These are phyloP conservation scores for Mesorhabditis spiculigera DNA, from an alignment of 2,888 invertebrate genomes.

Conservation along the genomic window DNA sequence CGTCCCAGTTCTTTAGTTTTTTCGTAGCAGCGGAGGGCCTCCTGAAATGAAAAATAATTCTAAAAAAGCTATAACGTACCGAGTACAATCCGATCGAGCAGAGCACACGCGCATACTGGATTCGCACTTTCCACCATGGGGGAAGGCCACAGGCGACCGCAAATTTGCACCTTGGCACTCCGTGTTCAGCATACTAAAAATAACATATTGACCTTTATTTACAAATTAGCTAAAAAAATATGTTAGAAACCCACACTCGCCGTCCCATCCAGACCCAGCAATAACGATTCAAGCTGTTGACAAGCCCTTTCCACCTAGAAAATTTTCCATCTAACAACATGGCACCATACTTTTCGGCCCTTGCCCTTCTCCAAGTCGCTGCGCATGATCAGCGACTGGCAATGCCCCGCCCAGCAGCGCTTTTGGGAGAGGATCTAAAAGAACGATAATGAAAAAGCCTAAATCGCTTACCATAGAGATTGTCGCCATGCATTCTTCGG, in stretches of 20 bases:
- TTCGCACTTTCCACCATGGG: conserved; percentile 45
- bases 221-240: not conserved
- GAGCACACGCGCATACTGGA: conserved; percentile 42
- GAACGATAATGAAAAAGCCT: not conserved
- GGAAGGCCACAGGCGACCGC: conserved; percentile 29
- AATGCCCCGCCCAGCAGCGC: conserved; percentile 75
- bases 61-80: conserved; percentile 48
- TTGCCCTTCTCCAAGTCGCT: conserved; percentile 75
- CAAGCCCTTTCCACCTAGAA: conserved; percentile 74
- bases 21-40: conserved; percentile 62
- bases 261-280: conserved; percentile 38
- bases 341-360: conserved; percentile 67
- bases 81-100: conserved; percentile 55
- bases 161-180: not conserved
- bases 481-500: no score
- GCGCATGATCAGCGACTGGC: conserved; percentile 73
- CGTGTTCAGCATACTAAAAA: not conserved
- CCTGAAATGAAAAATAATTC: conserved; percentile 32
- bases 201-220: not conserved
- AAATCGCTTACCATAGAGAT: no score
- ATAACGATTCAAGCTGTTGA: conserved; percentile 45
- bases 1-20: conserved; percentile 80
- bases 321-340: not conserved
- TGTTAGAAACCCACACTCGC: conserved; percentile 21
- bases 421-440: conserved; percentile 68